Evolutionary conservation across 1,140 invertebrate genomes (phyloP).

Genomic region (Microvelia longipes): DNA sequence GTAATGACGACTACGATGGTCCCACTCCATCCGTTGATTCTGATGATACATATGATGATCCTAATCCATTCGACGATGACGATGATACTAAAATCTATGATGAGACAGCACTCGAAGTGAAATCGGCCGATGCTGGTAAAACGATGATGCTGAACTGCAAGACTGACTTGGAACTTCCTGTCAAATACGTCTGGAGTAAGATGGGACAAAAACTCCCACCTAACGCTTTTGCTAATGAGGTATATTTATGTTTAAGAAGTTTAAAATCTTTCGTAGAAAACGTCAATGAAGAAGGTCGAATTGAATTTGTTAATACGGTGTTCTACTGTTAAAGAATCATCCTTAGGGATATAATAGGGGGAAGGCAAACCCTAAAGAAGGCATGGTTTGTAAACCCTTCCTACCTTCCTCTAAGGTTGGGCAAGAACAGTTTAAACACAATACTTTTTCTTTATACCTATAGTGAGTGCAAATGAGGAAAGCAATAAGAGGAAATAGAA

Average conservation of each 20-base stretch:
- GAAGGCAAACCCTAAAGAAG: no score
- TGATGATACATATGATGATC: not conserved
- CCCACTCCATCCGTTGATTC: no score
- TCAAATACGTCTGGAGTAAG: slow-evolving; percentile 53
- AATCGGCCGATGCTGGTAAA: slow-evolving; percentile 40
- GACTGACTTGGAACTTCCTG: slow-evolving; percentile 39
- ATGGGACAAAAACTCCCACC: slow-evolving; percentile 37
- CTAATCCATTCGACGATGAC: not conserved
- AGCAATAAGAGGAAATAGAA: no score
- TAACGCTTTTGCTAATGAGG: slow-evolving; percentile 8
- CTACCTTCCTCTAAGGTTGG: no score
- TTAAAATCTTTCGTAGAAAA: not conserved
- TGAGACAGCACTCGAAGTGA: slow-evolving; percentile 33
- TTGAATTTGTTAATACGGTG: no score
- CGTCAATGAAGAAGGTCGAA: not conserved
- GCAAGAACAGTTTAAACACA: no score
- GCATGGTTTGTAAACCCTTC: no score
- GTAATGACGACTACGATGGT: no score
- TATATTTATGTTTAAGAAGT: not conserved
- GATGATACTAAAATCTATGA: not conserved
- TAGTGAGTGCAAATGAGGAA: no score
- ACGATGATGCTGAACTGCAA: slow-evolving; percentile 44
- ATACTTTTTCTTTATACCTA: no score
- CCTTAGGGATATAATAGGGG: no score
- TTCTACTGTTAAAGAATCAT: no score